phyloP scores from a whole-genome alignment of 2,888 invertebrate genomes.

The Ophioninae sp. region DNA sequence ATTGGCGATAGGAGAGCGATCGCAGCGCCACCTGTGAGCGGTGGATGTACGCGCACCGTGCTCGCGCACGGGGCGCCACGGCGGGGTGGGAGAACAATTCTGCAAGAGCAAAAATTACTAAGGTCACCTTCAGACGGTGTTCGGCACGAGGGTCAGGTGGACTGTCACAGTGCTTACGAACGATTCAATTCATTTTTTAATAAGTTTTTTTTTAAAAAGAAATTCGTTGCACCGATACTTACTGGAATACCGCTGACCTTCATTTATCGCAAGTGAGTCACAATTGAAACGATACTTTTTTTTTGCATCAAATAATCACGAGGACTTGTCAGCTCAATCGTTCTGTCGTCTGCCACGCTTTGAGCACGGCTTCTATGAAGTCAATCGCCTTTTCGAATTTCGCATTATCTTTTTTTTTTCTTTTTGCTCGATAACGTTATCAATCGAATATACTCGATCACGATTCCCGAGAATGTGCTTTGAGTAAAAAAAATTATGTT shows the following conservation, averaged over 20 bases:
- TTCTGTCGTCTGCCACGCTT: conserved; percentile 67
- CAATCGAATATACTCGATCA: background rate
- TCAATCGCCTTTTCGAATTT: conserved; percentile 18
- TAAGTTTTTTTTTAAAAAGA: conserved; percentile 18
- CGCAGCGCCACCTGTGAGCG: background rate
- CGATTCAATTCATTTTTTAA: conserved; percentile 35
- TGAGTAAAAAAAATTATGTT: background rate
- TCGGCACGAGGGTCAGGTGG: conserved; percentile 71
- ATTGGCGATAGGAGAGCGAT: background rate
- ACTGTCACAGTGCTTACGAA: conserved; percentile 65
- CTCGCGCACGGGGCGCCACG: conserved; percentile 43
- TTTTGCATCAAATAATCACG: background rate
- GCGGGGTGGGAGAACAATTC: conserved; percentile 53
- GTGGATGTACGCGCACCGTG: background rate
- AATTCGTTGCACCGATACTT: background rate
- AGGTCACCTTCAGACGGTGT: conserved; percentile 78
- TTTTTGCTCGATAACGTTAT: background rate
- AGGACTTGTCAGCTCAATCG: conserved; percentile 26
- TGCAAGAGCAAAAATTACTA: conserved; percentile 63
- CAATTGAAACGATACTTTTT: background rate
- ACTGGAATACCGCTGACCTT: conserved; percentile 17
- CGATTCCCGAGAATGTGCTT: background rate
- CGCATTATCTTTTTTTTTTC: background rate
- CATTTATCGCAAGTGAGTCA: conserved; percentile 24
- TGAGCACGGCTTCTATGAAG: conserved; percentile 28